A percentile compares a stretch with the other conserved stretches of the same genome.
These are phyloP conservation scores for Ischnus inquisitorius DNA, from an alignment of 2,888 invertebrate genomes.

Conservation along the genomic window DNA sequence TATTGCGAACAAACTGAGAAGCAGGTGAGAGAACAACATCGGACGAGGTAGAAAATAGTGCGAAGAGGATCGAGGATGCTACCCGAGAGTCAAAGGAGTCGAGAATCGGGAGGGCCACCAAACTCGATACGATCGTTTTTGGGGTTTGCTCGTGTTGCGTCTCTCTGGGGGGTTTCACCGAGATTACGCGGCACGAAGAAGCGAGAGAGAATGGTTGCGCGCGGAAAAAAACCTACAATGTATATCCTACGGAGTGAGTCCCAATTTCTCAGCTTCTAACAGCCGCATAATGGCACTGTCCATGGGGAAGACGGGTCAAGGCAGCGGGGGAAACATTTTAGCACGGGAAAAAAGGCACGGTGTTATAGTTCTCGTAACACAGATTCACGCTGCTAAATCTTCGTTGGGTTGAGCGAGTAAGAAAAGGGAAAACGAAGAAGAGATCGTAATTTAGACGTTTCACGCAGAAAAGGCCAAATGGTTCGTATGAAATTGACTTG, in stretches of 20 bases:
- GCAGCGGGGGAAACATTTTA: conserved; percentile 18
- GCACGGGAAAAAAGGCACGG: conserved; percentile 19
- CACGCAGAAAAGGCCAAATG: not conserved
- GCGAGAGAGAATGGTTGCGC: conserved; percentile 4
- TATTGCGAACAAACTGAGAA: conserved; percentile 35
- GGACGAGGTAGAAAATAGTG: conserved; percentile 27
- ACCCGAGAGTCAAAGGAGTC: conserved; percentile 20
- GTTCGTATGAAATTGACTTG: no score
- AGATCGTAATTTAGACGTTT: conserved; percentile 69
- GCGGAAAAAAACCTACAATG: conserved; percentile 37
- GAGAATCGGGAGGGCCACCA: conserved; percentile 30
- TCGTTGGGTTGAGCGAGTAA: conserved; percentile 38
- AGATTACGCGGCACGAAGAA: conserved; percentile 40
- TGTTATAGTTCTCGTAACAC: conserved; percentile 17
- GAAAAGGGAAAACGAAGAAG: conserved; percentile 58
- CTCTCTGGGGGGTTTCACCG: conserved; percentile 67
- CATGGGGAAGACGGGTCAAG: conserved; percentile 5
- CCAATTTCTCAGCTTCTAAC: conserved; percentile 80
- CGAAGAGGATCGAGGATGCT: conserved; percentile 42
- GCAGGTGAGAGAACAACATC: conserved; percentile 55
- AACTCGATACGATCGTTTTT: conserved; percentile 64
- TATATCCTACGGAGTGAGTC: conserved; percentile 75
- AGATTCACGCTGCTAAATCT: conserved; percentile 16
- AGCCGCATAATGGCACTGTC: conserved; percentile 77
- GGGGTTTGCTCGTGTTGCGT: conserved; percentile 70